Percentiles rank a stretch among this genome's conserved stretches.
These are phyloP conservation scores for Rugalucina vietnamica DNA, from an alignment of 2,888 invertebrate species.

Conservation along the genomic window DNA sequence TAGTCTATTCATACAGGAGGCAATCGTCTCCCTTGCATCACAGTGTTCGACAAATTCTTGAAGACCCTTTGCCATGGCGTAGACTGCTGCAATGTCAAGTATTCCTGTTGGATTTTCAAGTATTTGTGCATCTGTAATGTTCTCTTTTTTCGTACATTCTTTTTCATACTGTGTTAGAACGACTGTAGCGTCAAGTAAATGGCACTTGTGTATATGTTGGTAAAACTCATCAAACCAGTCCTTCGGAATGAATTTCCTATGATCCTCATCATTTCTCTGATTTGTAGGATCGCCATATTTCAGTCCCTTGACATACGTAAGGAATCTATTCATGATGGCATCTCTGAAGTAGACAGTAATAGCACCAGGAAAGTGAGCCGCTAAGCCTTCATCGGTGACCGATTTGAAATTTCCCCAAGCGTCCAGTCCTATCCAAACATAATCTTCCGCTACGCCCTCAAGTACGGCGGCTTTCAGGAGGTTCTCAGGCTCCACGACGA, in stretches of 20 bases:
- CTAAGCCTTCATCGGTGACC: slow-evolving; percentile 41
- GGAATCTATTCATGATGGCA: slow-evolving; percentile 73
- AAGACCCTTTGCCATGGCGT: slow-evolving; percentile 76
- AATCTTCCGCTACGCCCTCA: slow-evolving; percentile 65
- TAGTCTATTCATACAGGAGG: slow-evolving; percentile 44
- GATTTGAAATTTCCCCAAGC: slow-evolving; percentile 56
- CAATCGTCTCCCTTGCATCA: slow-evolving; percentile 31
- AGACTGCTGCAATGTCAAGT: slow-evolving; percentile 80
- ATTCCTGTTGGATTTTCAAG: slow-evolving; percentile 56
- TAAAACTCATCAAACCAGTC: slow-evolving; percentile 84
- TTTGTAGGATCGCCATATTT: slow-evolving; percentile 37
- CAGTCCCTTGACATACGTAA: slow-evolving; percentile 71
- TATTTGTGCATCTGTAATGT: slow-evolving; percentile 35
- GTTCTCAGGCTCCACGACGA: slow-evolving; percentile 67
- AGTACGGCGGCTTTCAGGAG: slow-evolving; percentile 68
- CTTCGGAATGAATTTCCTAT: slow-evolving; percentile 77
- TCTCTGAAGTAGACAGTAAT: slow-evolving; percentile 63
- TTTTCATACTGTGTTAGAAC: slow-evolving; percentile 1
- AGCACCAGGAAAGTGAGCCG: slow-evolving; percentile 54
- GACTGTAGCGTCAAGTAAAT: slow-evolving; percentile 42
- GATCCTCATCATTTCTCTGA: neutral
- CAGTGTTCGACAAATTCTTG: slow-evolving; percentile 55
- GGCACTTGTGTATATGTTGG: slow-evolving; percentile 77
- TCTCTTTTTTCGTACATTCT: slow-evolving; percentile 17
- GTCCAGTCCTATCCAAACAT: slow-evolving; percentile 74